Conservation (phyloP, 2,797 vertebrate genomes). For the Myripristis jacobus region DNA sequence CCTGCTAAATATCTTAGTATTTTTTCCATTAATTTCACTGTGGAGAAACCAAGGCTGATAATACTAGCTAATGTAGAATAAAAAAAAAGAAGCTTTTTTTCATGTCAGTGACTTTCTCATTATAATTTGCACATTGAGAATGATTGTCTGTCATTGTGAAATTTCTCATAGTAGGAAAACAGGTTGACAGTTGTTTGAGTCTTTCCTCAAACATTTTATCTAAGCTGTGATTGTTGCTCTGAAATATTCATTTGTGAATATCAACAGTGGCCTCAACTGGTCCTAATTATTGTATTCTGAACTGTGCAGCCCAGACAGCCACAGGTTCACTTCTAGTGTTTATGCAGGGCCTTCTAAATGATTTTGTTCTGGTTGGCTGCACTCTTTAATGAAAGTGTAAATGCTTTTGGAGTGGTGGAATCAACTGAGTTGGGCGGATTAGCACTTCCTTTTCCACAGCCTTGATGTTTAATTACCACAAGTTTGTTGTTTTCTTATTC, state of each 20-base stretch:
- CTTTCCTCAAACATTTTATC: conserved; percentile 41
- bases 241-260: conserved; percentile 51
- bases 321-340: conserved; percentile 78
- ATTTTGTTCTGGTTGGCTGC: conserved; percentile 83
- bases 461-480: conserved; percentile 86
- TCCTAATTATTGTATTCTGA: conserved; percentile 76
- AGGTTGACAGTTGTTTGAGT: conserved; percentile 11
- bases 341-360: conserved; percentile 77
- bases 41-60: not conserved
- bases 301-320: conserved; percentile 64
- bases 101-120: not conserved
- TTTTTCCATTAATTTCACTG: conserved; percentile 1
- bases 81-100: not conserved
- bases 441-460: conserved; percentile 76
- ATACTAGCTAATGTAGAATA: not conserved
- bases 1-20: not conserved
- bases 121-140: not conserved
- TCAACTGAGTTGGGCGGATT: conserved; percentile 81
- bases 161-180: conserved; percentile 8
- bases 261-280: conserved; percentile 46
- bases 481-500: conserved; percentile 81
- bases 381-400: conserved; percentile 88
- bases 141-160: conserved; percentile 12
- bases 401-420: conserved; percentile 82
- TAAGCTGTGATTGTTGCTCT: conserved; percentile 5